phyloP scores from a whole-genome alignment of 37 sponge, comb jelly and placozoan species.

The Chondrilla cf. caribensis region DNA sequence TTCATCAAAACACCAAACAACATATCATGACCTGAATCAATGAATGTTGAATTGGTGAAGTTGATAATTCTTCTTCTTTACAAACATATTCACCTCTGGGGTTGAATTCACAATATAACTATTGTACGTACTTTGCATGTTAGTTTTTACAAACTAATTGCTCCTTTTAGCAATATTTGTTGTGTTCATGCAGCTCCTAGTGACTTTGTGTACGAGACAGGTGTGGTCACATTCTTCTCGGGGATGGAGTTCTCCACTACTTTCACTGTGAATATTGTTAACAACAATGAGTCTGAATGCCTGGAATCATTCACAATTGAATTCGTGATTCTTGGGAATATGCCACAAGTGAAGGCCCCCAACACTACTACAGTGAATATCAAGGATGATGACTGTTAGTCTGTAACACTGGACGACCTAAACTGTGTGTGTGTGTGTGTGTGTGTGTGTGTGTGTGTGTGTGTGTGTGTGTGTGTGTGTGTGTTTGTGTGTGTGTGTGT shows the following conservation, averaged over 20 bases:
- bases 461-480: conserved; percentile 30
- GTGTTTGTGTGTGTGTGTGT: conserved; percentile 43
- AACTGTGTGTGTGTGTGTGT: conserved; percentile 7
- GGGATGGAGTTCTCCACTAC: not conserved
- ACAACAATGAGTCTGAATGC: not conserved
- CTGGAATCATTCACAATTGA: not conserved
- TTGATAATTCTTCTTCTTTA: too few relatives aligned
- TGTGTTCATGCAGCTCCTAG: too few relatives aligned
- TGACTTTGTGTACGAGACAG: too few relatives aligned
- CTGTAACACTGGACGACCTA: conserved; percentile 18
- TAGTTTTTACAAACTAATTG: too few relatives aligned
- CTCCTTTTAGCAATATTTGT: too few relatives aligned
- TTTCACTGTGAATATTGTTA: not conserved
- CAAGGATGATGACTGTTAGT: not conserved
- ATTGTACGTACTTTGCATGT: too few relatives aligned
- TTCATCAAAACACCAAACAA: too few relatives aligned
- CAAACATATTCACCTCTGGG: too few relatives aligned
- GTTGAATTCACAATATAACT: too few relatives aligned
- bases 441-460: not conserved
- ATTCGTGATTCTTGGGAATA: not conserved
- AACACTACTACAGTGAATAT: not conserved
- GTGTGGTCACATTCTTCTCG: too few relatives aligned
- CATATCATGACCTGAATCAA: too few relatives aligned
- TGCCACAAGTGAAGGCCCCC: not conserved
- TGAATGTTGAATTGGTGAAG: too few relatives aligned